phyloP scores from a whole-genome alignment of 2,113 vertebrate species.

The Thamnaconus septentrionalis region DNA sequence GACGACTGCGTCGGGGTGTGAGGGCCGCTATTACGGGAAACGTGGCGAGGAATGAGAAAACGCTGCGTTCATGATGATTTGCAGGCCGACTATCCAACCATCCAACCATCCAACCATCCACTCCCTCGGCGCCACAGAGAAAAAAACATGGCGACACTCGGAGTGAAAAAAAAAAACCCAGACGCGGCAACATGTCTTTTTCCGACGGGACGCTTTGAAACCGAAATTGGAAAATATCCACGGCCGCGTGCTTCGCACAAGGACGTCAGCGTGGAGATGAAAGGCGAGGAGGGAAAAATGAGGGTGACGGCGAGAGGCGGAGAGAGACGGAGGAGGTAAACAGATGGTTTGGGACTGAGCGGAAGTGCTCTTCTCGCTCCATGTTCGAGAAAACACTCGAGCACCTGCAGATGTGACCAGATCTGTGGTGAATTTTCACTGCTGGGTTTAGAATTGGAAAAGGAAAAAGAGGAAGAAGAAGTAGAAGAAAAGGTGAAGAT shows the following conservation, averaged over 20 bases:
- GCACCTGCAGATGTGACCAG: not conserved
- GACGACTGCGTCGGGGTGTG: constrained; percentile 38
- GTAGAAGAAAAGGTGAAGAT: too few species aligned
- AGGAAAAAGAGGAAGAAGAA: too few species aligned
- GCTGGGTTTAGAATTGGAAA: too few species aligned
- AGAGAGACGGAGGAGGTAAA: constrained; percentile 27
- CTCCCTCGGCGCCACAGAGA: constrained; percentile 4
- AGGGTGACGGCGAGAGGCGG: constrained; percentile 1
- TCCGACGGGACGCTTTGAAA: constrained; percentile 8
- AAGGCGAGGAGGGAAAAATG: constrained; percentile 12
- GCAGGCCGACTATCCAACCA: constrained; percentile 21
- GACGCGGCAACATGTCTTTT: constrained; percentile 10
- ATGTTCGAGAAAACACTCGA: constrained; percentile 21
- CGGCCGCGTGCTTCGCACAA: constrained; percentile 8
- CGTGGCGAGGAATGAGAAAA: not conserved
- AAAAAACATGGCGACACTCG: not conserved
- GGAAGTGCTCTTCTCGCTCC: constrained; percentile 22
- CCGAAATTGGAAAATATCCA: too few species aligned
- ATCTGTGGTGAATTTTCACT: not conserved
- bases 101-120: constrained; percentile 3
- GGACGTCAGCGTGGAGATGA: constrained; percentile 5
- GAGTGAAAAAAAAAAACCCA: too few species aligned
- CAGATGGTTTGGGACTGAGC: constrained; percentile 26
- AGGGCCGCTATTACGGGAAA: constrained; percentile 22
- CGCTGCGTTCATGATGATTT: constrained; percentile 16